phyloP scores from a whole-genome alignment of 2,888 invertebrate species.

The Lasiommata megera region DNA sequence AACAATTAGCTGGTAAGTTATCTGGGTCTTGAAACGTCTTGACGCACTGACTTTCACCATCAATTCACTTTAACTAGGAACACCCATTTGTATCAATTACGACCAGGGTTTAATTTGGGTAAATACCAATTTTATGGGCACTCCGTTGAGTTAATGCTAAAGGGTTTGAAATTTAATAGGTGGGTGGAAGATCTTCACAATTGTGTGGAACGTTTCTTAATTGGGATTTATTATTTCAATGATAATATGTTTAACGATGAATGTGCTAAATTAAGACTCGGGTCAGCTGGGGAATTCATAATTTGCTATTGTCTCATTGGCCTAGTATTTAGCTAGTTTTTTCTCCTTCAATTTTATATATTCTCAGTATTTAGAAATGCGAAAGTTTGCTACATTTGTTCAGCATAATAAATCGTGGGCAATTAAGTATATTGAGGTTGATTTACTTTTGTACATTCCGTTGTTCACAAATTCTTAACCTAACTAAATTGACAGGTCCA shows the following conservation, averaged over 20 bases:
- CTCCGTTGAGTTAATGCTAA: conserved; percentile 64
- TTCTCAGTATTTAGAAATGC: too few relatives aligned
- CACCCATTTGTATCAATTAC: conserved; percentile 79
- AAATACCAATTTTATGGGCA: conserved; percentile 76
- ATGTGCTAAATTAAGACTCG: not conserved
- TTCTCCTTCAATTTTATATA: too few relatives aligned
- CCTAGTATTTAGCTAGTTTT: too few relatives aligned
- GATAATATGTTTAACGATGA: conserved; percentile 5
- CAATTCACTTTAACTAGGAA: conserved; percentile 75
- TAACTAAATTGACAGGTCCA: too few relatives aligned
- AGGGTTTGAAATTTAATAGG: conserved; percentile 68
- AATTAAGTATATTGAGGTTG: too few relatives aligned
- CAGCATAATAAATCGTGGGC: too few relatives aligned
- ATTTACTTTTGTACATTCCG: too few relatives aligned
- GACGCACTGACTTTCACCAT: conserved; percentile 39
- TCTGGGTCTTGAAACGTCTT: conserved; percentile 23
- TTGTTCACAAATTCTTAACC: too few relatives aligned
- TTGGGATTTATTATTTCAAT: conserved; percentile 54
- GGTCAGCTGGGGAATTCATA: too few relatives aligned
- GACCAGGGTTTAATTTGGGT: conserved; percentile 70
- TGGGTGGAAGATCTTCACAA: conserved; percentile 44
- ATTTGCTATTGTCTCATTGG: too few relatives aligned
- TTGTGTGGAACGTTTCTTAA: conserved; percentile 48
- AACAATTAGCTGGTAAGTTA: conserved; percentile 31
- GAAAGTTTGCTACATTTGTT: too few relatives aligned